Conservation (phyloP, 2,888 invertebrate species). For the Microdon myrmicae region DNA sequence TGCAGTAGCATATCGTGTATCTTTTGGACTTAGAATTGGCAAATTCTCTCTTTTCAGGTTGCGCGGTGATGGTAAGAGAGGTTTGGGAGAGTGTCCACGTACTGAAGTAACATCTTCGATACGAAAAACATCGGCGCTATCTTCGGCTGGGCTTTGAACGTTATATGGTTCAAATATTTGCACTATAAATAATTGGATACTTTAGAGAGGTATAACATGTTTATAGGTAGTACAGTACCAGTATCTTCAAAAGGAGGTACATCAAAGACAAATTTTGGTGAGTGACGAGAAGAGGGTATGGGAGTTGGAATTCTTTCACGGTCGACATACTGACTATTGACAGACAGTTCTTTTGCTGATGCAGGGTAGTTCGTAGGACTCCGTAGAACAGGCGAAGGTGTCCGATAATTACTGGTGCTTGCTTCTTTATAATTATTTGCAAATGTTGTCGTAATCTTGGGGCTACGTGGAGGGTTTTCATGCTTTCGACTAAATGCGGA, state of each 20-base stretch:
- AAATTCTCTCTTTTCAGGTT: conserved; percentile 53
- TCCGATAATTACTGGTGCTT: conserved; percentile 62
- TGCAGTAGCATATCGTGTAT: conserved; percentile 14
- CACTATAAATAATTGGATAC: conserved; percentile 23
- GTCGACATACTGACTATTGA: conserved; percentile 54
- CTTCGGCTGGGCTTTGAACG: conserved; percentile 62
- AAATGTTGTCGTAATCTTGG: conserved; percentile 66
- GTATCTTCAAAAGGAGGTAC: conserved; percentile 49
- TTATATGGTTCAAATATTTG: conserved; percentile 66
- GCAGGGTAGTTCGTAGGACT: conserved; percentile 54
- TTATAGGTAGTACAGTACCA: background rate
- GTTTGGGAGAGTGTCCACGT: conserved; percentile 52
- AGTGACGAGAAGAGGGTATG: conserved; percentile 70
- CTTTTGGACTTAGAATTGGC: conserved; percentile 18
- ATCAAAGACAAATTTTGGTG: conserved; percentile 72
- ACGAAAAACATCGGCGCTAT: conserved; percentile 7
- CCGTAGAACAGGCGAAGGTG: conserved; percentile 58
- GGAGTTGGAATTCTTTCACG: conserved; percentile 56
- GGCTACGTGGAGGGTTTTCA: conserved; percentile 64
- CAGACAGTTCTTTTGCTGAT: conserved; percentile 58
- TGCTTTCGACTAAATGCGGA: conserved; percentile 55
- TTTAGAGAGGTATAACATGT: background rate
- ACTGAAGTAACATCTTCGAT: conserved; percentile 16
- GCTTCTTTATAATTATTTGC: conserved; percentile 60
- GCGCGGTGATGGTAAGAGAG: conserved; percentile 54